Percentiles rank a stretch among this genome's conserved stretches.
Conservation (phyloP, 2,113 vertebrate species). For the Leucopternis melanops region DNA sequence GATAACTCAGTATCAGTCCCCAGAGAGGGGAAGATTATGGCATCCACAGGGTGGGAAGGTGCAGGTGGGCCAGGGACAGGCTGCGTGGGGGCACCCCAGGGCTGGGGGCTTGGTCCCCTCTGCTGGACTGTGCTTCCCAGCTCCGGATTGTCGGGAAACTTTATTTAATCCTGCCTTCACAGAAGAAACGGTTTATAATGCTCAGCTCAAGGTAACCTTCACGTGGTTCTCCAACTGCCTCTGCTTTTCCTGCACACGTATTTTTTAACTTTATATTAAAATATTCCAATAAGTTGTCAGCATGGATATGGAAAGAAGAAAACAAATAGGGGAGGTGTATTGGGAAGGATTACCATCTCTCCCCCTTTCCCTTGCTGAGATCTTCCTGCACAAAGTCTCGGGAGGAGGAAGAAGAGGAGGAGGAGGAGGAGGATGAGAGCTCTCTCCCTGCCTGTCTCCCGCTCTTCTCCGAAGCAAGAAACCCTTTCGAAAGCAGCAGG, state of each 20-base stretch:
- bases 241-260: not conserved
- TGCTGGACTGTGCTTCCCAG: not conserved
- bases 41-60: not conserved
- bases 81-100: not conserved
- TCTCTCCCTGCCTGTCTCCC: not conserved
- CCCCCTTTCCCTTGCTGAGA: not conserved
- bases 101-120: not conserved
- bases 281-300: not conserved
- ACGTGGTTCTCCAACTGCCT: not conserved
- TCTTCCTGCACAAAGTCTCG: not conserved
- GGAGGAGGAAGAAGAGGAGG: not conserved
- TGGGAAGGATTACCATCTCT: not conserved
- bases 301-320: not conserved
- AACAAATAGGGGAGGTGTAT: not conserved
- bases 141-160: not conserved
- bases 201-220: constrained; percentile 60
- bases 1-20: not conserved
- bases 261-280: not conserved
- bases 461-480: not conserved
- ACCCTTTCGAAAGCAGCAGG: not conserved
- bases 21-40: rapidly evolving
- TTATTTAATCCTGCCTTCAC: not conserved
- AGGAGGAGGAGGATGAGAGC: not conserved
- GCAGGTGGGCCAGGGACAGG: not conserved
- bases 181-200: not conserved